These are phyloP conservation scores for Sebastes baramenuke DNA, from an alignment of 2,797 vertebrate genomes.

Conservation along the genomic window DNA sequence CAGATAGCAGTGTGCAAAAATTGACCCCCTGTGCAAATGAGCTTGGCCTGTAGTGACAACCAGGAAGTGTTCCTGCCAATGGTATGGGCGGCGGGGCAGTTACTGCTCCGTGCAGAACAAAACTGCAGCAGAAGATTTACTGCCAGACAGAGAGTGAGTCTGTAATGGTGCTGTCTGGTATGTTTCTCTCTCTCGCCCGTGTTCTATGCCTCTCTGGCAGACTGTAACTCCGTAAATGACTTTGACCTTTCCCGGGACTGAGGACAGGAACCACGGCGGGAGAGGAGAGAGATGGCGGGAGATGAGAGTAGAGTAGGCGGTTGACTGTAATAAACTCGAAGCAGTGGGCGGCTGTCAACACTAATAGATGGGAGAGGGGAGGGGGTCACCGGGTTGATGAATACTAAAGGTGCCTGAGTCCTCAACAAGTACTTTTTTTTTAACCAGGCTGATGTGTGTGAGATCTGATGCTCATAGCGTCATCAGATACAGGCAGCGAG, in stretches of 20 bases:
- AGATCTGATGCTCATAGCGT: constrained; percentile 23
- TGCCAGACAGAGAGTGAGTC: constrained; percentile 31
- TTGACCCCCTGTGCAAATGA: constrained; percentile 41
- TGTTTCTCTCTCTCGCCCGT: constrained; percentile 18
- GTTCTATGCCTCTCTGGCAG: constrained; percentile 43
- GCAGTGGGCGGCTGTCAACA: constrained; percentile 77
- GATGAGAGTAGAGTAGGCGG: constrained; percentile 63
- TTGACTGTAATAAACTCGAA: constrained; percentile 77
- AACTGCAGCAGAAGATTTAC: constrained; percentile 37
- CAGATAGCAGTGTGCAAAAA: constrained; percentile 18
- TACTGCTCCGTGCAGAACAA: background rate
- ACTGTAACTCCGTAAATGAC: constrained; percentile 76
- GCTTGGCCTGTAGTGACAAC: constrained; percentile 47
- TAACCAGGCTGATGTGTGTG: constrained; percentile 25
- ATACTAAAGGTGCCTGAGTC: constrained; percentile 69
- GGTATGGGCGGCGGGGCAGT: background rate
- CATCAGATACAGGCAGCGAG: background rate
- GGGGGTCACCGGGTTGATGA: constrained; percentile 61
- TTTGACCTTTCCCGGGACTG: constrained; percentile 78
- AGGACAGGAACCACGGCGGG: constrained; percentile 60
- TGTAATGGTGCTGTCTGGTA: constrained; percentile 43
- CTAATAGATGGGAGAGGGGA: constrained; percentile 70
- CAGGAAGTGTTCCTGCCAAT: constrained; percentile 36
- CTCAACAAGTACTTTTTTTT: constrained; percentile 36
- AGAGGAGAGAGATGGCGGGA: constrained; percentile 48